A percentile compares a stretch with the other conserved stretches of the same genome.
Conservation (phyloP, 2,888 invertebrate species). For the Dioctria rufipes region DNA sequence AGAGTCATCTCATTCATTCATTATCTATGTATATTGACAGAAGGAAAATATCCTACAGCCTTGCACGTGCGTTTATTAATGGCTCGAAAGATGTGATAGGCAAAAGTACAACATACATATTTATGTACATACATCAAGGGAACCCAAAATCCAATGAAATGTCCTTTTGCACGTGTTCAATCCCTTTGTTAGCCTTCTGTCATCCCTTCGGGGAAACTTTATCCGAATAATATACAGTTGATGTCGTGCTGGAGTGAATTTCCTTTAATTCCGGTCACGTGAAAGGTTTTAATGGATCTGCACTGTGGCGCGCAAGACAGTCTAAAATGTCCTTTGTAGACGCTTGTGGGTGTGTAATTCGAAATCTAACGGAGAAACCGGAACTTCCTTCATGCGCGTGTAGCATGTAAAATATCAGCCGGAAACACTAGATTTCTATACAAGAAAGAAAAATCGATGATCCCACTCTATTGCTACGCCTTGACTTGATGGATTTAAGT, state of each 20-base stretch:
- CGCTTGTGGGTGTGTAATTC: slow-evolving; percentile 11
- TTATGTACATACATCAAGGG: neutral
- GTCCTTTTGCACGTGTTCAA: slow-evolving; percentile 69
- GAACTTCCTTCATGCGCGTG: slow-evolving; percentile 41
- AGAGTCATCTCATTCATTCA: too few relatives aligned
- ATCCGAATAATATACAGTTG: slow-evolving; percentile 25
- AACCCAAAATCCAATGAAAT: slow-evolving; percentile 69
- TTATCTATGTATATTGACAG: too few relatives aligned
- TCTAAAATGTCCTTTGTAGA: slow-evolving; percentile 25
- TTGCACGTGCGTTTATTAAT: slow-evolving; percentile 36
- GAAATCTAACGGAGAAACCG: slow-evolving; percentile 18
- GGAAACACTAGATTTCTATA: slow-evolving; percentile 9
- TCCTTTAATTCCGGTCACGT: slow-evolving; percentile 59
- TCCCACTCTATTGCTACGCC: neutral
- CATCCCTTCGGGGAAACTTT: slow-evolving; percentile 41
- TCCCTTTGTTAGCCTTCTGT: slow-evolving; percentile 39
- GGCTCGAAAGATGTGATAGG: slow-evolving; percentile 13
- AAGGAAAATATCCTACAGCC: slow-evolving; percentile 2
- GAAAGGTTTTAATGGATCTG: slow-evolving; percentile 48
- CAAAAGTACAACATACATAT: neutral
- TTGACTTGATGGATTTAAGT: slow-evolving; percentile 3
- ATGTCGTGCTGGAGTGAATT: slow-evolving; percentile 53
- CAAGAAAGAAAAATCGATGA: slow-evolving; percentile 15
- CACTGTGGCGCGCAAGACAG: slow-evolving; percentile 10
- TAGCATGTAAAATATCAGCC: slow-evolving; percentile 18